phyloP scores from a whole-genome alignment of 1,140 invertebrate genomes.

The Euglossa dilemma region DNA sequence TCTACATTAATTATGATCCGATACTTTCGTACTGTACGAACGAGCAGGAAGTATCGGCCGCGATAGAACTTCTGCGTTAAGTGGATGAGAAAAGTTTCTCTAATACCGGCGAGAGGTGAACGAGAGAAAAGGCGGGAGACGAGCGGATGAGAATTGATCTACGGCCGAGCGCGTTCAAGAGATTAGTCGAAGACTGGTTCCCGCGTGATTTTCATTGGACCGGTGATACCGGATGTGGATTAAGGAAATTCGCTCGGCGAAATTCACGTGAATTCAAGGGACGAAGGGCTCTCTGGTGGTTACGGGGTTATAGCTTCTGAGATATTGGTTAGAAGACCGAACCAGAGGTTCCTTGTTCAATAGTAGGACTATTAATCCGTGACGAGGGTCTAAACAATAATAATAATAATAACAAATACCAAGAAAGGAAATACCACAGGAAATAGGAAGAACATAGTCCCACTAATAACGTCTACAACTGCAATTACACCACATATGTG shows the following conservation, averaged over 20 bases:
- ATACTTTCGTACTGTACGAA: slow-evolving; percentile 54
- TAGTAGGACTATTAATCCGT: too few species aligned
- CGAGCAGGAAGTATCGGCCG: slow-evolving; percentile 47
- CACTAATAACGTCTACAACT: too few species aligned
- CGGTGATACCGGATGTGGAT: slow-evolving; percentile 12
- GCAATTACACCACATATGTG: too few species aligned
- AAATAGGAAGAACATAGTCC: too few species aligned
- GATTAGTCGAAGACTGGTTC: slow-evolving; percentile 16
- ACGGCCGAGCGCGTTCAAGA: slow-evolving; percentile 31
- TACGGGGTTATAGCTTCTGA: too few species aligned
- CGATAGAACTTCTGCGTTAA: slow-evolving; percentile 62
- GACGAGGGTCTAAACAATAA: too few species aligned
- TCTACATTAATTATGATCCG: slow-evolving; percentile 57
- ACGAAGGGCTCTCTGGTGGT: too few species aligned
- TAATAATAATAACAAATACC: too few species aligned
- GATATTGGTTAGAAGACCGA: too few species aligned
- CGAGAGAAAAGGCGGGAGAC: neutral
- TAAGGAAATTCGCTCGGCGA: slow-evolving; percentile 11
- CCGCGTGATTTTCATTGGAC: slow-evolving; percentile 16
- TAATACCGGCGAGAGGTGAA: slow-evolving; percentile 54
- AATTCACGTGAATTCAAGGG: neutral
- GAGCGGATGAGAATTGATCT: slow-evolving; percentile 52
- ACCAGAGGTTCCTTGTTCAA: too few species aligned
- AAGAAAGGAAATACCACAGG: too few species aligned
- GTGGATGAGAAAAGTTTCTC: slow-evolving; percentile 69